These are phyloP conservation scores for Corapipo altera DNA, from an alignment of 2,113 vertebrate species.

Conservation along the genomic window DNA sequence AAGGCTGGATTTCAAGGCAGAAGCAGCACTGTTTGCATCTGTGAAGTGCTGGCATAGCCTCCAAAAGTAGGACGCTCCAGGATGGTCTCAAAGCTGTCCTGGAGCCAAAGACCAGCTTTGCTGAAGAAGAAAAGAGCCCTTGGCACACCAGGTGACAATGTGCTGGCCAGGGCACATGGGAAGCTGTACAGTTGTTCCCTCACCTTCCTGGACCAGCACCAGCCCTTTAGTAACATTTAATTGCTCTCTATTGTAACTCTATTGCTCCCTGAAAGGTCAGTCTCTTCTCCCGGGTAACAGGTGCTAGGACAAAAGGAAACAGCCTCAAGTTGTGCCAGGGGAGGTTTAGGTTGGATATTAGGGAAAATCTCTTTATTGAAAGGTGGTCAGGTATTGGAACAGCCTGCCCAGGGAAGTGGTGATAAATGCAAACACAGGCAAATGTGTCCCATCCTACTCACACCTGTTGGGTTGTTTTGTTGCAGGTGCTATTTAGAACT, in stretches of 20 bases:
- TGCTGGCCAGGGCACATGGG: not conserved
- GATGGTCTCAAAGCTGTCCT: not conserved
- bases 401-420: not conserved
- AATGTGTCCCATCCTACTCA: not conserved
- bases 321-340: not conserved
- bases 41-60: rapidly evolving
- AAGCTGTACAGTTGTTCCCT: not conserved
- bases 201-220: not conserved
- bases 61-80: not conserved
- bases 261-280: not conserved
- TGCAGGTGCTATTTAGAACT: constrained; percentile 47
- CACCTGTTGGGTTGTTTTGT: constrained; percentile 9
- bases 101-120: not conserved
- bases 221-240: not conserved
- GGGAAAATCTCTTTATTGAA: not conserved
- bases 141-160: rapidly evolving
- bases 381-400: not conserved
- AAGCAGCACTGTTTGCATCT: rapidly evolving
- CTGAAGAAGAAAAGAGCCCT: not conserved
- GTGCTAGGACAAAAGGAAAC: not conserved
- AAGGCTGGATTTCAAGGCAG: not conserved
- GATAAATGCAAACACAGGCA: not conserved
- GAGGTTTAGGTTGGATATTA: not conserved
- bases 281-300: not conserved
- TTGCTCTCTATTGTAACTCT: not conserved